phyloP scores from a whole-genome alignment of 2,797 vertebrate genomes.

The Artibeus jamaicensis region DNA sequence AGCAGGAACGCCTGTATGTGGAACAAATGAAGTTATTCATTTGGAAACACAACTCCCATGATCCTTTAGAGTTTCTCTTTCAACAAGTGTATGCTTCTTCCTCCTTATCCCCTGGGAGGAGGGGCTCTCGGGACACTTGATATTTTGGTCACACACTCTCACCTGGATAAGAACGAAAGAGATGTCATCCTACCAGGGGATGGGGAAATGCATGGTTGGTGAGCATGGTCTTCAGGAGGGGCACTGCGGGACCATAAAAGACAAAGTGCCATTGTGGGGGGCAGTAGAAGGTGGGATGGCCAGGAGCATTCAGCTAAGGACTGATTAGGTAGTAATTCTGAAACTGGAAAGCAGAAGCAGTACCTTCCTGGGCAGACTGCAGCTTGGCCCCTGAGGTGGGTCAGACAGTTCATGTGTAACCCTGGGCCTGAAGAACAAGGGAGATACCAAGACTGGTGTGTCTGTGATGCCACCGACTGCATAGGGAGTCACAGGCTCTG shows the following conservation, averaged over 20 bases:
- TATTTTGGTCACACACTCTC: not conserved
- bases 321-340: not conserved
- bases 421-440: not conserved
- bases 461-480: not conserved
- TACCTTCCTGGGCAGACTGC: not conserved
- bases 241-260: fast-evolving
- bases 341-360: not conserved
- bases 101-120: not conserved
- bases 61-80: not conserved
- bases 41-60: not conserved
- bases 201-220: not conserved
- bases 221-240: not conserved
- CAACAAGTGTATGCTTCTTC: not conserved
- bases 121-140: not conserved
- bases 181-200: not conserved
- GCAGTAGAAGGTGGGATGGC: not conserved
- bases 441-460: not conserved
- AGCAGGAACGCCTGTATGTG: not conserved
- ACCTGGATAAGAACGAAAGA: not conserved
- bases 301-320: not conserved
- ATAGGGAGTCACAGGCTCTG: not conserved
- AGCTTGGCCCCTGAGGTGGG: no score
- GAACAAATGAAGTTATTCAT: not conserved
- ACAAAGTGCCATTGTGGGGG: not conserved
- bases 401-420: fast-evolving